Evolutionary conservation across 2,113 vertebrate genomes (phyloP).

Genomic region (Sphaerodactylus townsendi): DNA sequence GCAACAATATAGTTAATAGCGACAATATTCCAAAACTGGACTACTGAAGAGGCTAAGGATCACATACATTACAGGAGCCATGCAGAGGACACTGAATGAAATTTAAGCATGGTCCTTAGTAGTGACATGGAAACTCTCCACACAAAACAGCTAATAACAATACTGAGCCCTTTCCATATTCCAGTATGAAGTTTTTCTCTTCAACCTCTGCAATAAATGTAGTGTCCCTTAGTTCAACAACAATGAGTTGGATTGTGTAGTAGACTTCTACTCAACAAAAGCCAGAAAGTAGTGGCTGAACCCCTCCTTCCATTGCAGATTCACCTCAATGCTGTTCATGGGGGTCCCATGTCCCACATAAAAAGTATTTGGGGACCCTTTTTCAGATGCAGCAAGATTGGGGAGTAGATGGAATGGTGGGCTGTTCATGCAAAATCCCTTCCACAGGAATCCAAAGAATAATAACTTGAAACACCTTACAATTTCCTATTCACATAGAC

Average conservation of each 20-base stretch:
- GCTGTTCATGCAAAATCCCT: background rate
- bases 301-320: too few relatives aligned
- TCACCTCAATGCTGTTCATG: too few relatives aligned
- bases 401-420: too few relatives aligned
- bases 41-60: background rate
- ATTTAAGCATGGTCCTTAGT: background rate
- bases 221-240: background rate
- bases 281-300: too few relatives aligned
- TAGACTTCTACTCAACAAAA: too few relatives aligned
- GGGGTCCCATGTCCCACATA: too few relatives aligned
- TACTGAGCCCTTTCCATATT: background rate
- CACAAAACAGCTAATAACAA: background rate
- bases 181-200: background rate
- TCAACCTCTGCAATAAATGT: background rate
- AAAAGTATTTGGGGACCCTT: too few relatives aligned
- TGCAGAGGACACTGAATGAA: too few relatives aligned
- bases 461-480: background rate
- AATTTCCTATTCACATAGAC: background rate
- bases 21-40: background rate
- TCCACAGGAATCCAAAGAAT: background rate
- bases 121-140: background rate
- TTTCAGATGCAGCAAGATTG: too few relatives aligned
- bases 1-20: background rate
- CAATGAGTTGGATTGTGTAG: too few relatives aligned
- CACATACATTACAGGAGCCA: background rate